Conservation (phyloP, 2,888 invertebrate species). For the Dolomedes plantarius region DNA sequence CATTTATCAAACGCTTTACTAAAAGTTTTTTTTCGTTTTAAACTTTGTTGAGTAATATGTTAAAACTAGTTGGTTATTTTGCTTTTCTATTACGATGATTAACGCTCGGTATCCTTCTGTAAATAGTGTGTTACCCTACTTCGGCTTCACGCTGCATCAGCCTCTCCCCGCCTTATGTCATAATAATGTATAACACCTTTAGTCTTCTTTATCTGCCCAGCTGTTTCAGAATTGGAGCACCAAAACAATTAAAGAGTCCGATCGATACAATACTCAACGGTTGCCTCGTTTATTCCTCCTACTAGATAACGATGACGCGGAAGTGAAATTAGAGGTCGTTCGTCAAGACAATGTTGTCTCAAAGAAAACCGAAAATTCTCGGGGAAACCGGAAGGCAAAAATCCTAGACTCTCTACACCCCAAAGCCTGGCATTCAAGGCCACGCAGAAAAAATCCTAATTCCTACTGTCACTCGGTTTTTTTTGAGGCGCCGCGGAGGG, state of each 20-base stretch:
- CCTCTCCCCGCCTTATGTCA: no score
- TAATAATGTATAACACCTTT: no score
- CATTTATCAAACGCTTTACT: no score
- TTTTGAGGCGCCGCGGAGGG: background rate
- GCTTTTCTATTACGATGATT: no score
- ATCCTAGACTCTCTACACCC: background rate
- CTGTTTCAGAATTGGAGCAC: background rate
- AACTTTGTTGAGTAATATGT: no score
- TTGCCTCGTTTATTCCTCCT: background rate
- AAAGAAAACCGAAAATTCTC: background rate
- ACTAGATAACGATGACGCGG: background rate
- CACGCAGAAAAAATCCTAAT: conserved; percentile 1
- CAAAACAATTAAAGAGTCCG: background rate
- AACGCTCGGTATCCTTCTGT: no score
- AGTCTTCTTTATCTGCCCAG: no score
- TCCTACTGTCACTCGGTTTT: conserved; percentile 14
- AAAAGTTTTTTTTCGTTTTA: no score
- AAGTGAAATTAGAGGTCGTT: background rate
- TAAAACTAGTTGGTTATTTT: no score
- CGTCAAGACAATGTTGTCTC: background rate
- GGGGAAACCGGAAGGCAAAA: conserved; percentile 29
- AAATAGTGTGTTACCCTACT: no score
- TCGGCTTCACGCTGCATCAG: no score
- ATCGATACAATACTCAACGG: background rate
- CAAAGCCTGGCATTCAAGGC: conserved; percentile 21